Conservation (phyloP, 1,140 invertebrate species). For the Camponotus vicinus region DNA sequence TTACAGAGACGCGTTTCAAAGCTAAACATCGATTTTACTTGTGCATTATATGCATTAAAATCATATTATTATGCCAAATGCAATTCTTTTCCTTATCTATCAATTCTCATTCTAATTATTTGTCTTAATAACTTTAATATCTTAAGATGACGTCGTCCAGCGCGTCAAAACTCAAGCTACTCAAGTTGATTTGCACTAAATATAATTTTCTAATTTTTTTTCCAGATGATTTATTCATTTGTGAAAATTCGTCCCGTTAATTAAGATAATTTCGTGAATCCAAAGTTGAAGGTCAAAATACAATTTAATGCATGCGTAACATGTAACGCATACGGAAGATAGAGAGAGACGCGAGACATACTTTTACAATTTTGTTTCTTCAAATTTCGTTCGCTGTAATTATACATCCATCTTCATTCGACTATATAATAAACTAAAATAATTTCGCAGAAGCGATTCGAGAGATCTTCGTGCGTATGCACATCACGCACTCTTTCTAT, state of each 20-base stretch:
- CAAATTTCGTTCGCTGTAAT: not conserved
- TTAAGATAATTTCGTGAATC: not conserved
- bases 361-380: not conserved
- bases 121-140: not conserved
- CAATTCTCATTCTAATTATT: not conserved
- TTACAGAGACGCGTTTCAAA: not conserved
- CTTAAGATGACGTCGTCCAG: not conserved
- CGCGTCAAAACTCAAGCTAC: slow-evolving; percentile 1
- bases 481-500: not conserved
- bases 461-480: not conserved
- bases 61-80: not conserved
- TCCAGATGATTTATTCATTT: not conserved
- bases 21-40: not conserved
- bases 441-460: not conserved
- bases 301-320: not conserved
- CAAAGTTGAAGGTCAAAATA: not conserved
- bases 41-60: not conserved
- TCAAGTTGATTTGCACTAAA: not conserved
- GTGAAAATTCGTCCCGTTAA: slow-evolving; percentile 5
- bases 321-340: not conserved
- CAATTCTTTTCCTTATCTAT: slow-evolving; percentile 12
- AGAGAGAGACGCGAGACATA: not conserved
- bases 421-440: not conserved
- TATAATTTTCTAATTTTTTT: not conserved
- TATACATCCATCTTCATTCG: slow-evolving; percentile 1